Conservation (phyloP, 1,140 invertebrate species). For the Mercenaria mercenaria region DNA sequence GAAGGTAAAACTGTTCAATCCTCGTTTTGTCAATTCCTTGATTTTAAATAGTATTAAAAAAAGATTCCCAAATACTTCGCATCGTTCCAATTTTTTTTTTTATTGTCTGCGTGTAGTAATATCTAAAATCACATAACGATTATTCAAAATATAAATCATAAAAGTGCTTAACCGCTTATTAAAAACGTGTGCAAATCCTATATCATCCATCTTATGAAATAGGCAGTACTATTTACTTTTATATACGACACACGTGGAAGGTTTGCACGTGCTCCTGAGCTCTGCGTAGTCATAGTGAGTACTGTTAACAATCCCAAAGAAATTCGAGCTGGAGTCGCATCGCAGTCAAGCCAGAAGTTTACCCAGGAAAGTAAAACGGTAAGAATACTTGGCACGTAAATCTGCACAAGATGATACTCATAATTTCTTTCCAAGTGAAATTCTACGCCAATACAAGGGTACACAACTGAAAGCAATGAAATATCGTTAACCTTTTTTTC, state of each 20-base stretch:
- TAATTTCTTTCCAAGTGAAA: slow-evolving; percentile 1
- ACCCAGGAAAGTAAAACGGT: slow-evolving; percentile 90
- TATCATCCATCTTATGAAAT: too few species aligned
- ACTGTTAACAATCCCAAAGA: slow-evolving; percentile 86
- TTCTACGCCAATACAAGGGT: not conserved
- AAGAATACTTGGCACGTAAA: slow-evolving; percentile 7
- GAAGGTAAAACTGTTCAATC: too few species aligned
- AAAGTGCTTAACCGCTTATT: too few species aligned
- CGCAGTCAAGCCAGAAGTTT: slow-evolving; percentile 94
- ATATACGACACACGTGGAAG: slow-evolving; percentile 72
- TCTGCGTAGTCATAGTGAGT: slow-evolving; percentile 73
- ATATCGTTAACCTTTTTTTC: too few species aligned
- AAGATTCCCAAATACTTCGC: too few species aligned
- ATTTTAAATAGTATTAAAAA: too few species aligned
- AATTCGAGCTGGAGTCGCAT: slow-evolving; percentile 88
- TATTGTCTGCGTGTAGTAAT: too few species aligned
- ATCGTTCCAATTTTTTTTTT: too few species aligned
- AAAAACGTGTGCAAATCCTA: too few species aligned
- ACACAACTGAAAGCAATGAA: not conserved
- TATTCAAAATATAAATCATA: too few species aligned
- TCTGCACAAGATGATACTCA: not conserved
- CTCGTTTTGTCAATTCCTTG: too few species aligned
- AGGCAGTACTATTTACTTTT: slow-evolving; percentile 89
- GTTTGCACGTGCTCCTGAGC: slow-evolving; percentile 54
- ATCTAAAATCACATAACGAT: too few species aligned